Base-by-base conservation (phyloP, 1,140 invertebrate species). In the Dendroctonus valens region DNA sequence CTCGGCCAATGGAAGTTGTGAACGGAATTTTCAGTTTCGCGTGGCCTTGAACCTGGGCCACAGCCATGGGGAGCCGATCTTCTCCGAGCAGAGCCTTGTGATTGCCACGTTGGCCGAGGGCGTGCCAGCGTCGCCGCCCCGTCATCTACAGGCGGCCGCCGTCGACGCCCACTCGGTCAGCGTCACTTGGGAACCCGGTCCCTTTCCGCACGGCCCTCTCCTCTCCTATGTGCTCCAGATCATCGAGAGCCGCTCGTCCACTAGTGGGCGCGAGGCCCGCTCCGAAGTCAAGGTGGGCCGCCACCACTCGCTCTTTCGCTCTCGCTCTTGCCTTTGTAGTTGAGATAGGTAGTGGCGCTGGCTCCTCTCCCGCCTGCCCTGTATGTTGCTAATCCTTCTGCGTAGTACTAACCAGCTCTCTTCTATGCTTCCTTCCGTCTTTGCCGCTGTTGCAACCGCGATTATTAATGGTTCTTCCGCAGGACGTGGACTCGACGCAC, bases 121-220 rank as follows among this genome's bases (percentile, higher is more conserved):
- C 52, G 80, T 86, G 14, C 91, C 92, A 6, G 83, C 84, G 49
- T 92, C 90, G 5, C 80, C 87, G 40, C 91, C 91, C 41, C 78
- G 82, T 65, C 87, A 88, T 66, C 83, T 94, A 65, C 85, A 89
- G 69, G 83, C 90, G n/a, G 84, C 89, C 39, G 87, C 92, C 0
- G 84, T 94, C 41, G 92, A 94, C 76, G 85, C 89, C n/a, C 87
- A 85, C 66, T 85, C 92, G 68, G 87, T 96, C 38, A 91, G 90
- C 60, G 84, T 96, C 9, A 90, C 88, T 69, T 97, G 94, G 94
- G 86, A 89, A 77, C 88, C 91, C 5, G 94, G 94, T 9, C 83
- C 85, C 8, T 94, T 92, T 75, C 88, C 89, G 26, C 95, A 95
- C 78, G 93, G 92, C 59, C 91, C 90, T 65, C 82, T 97, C 68